Base-by-base conservation (phyloP, 1,140 invertebrate species). In the Mesaphorura yosii region DNA sequence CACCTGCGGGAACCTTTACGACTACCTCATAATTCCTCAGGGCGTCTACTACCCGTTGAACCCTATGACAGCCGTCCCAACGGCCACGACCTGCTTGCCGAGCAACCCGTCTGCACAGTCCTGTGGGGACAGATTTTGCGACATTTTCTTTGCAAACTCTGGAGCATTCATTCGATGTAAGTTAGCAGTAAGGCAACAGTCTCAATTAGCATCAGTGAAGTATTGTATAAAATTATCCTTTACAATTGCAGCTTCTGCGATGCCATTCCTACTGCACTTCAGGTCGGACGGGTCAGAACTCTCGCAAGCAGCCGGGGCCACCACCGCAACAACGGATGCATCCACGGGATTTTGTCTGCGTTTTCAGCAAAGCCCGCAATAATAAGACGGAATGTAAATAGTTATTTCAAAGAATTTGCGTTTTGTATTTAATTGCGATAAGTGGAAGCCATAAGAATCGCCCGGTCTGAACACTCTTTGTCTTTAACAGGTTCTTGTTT, bases 341-440 rank as follows among this genome's bases (percentile, higher is more conserved):
- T 55, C 55, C 2, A 26, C 31, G 17, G 61, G 61, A 2, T 63
- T 57, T 26, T 63, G 61, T 38, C 28, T 63, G 20, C 45, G 47
- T 17, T 63, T 48, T 48, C 61, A 63, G 25, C 61, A 63, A 51
- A 59, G 42, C 34, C 61, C 61, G 10, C 31, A 34, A 34, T n/a
- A 10, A 10, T 34, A n/a, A 34, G 31, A 10, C 31, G 10, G 31
- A 10, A 34, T 34, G 31, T 10, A 34, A 34, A 34, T 34, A 34
- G 10, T 34, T 10, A 34, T 34, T 34, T 34, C 10, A 34, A 34
- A 10, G 31, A 34, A 34, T 10, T 10, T 34, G n/a, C n/a, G n/a
- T n/a, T n/a, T n/a, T n/a, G n/a, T n/a, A n/a, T n/a, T n/a, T n/a
- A n/a, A n/a, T n/a, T n/a, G n/a, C n/a, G n/a, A n/a, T n/a, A n/a